Evolutionary conservation across 2,113 vertebrate species (phyloP).

Genomic region (Oncorhynchus tshawytscha): DNA sequence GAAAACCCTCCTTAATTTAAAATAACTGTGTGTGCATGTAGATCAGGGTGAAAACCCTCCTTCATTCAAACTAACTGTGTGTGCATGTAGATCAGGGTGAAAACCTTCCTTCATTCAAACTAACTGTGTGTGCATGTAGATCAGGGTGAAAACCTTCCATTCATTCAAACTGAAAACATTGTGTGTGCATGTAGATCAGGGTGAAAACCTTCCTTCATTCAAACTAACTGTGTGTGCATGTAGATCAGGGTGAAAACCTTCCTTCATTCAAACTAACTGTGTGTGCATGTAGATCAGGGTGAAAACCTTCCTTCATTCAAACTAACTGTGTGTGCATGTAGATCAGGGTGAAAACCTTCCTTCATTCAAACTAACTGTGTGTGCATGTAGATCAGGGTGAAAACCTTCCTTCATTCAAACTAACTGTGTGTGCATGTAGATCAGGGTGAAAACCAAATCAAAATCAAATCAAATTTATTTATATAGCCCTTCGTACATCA

Average conservation of each 20-base stretch:
- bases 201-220: constrained; percentile 15
- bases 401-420: constrained; percentile 18
- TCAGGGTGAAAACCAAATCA: constrained; percentile 18
- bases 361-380: constrained; percentile 14
- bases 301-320: constrained; percentile 18
- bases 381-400: constrained; percentile 29
- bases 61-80: constrained; percentile 14
- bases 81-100: constrained; percentile 27
- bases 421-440: constrained; percentile 27
- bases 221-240: constrained; percentile 17
- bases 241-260: constrained; percentile 24
- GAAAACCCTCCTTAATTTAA: constrained; percentile 15
- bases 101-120: constrained; percentile 16
- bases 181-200: constrained; percentile 28
- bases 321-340: constrained; percentile 33
- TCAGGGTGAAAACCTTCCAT: constrained; percentile 14
- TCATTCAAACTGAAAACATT: constrained; percentile 12
- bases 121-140: constrained; percentile 27
- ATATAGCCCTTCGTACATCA: no score
- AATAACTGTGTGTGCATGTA: constrained; percentile 23
- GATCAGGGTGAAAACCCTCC: constrained; percentile 22
- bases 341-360: constrained; percentile 22
- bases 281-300: constrained; percentile 28
- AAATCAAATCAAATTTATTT: no score
- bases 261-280: constrained; percentile 11